Conservation (phyloP, 2,113 vertebrate genomes). For the Salvelinus sp. region DNA sequence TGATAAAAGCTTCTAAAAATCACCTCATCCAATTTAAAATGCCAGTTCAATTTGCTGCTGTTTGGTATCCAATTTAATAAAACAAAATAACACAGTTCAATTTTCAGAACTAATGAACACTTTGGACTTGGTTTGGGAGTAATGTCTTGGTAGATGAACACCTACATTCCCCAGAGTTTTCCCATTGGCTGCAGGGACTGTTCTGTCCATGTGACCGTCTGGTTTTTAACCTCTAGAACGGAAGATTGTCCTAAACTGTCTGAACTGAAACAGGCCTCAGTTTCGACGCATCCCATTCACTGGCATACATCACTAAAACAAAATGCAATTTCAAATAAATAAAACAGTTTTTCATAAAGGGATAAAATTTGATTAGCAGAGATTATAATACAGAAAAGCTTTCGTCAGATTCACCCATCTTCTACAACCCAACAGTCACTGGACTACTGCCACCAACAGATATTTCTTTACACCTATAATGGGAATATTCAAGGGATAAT, state of each 20-base stretch:
- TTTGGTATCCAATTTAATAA: conserved; percentile 37
- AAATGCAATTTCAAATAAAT: neutral
- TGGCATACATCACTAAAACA: neutral
- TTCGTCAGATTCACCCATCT: neutral
- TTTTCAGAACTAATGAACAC: conserved; percentile 22
- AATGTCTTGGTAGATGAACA: neutral
- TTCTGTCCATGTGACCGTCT: conserved; percentile 15
- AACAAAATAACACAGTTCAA: conserved; percentile 11
- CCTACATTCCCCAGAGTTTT: neutral
- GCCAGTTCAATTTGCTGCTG: neutral
- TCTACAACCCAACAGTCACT: conserved; percentile 31
- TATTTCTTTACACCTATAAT: conserved; percentile 45
- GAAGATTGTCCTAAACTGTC: conserved; percentile 64
- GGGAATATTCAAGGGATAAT: conserved; percentile 16
- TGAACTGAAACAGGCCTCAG: conserved; percentile 25
- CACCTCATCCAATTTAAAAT: conserved; percentile 51
- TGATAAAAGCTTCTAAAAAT: conserved; percentile 45
- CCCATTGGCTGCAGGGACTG: conserved; percentile 18
- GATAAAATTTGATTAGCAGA: neutral
- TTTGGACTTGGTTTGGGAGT: conserved; percentile 25
- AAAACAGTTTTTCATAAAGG: neutral
- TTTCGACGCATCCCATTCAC: conserved; percentile 20
- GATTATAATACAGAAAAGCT: neutral
- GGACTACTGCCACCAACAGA: conserved; percentile 43
- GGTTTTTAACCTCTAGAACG: conserved; percentile 41